Conservation (phyloP, 2,797 vertebrate species). For the Lacerta viridis region DNA sequence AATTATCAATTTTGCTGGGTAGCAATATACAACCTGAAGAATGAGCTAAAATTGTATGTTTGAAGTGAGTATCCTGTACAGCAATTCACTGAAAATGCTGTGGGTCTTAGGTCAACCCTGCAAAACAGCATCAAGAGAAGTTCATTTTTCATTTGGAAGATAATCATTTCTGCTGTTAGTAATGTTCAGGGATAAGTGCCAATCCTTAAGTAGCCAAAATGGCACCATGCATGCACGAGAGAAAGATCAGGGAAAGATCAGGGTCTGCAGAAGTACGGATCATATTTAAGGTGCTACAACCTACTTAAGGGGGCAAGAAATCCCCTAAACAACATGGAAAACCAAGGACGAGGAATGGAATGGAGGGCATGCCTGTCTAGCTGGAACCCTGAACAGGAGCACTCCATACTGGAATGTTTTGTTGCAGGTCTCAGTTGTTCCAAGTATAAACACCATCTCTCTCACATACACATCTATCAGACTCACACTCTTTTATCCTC, state of each 20-base stretch:
- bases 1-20: conserved; percentile 1
- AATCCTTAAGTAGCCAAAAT: background rate
- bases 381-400: background rate
- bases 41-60: background rate
- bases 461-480: background rate
- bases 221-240: background rate
- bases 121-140: background rate
- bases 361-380: background rate
- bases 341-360: background rate
- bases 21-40: background rate
- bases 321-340: background rate
- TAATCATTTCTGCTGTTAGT: background rate
- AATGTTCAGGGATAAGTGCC: background rate
- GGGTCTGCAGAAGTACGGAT: background rate
- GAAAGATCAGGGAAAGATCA: too few species aligned
- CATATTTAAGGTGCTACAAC: background rate
- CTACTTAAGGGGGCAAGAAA: background rate
- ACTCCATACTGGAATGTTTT: background rate
- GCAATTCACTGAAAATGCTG: background rate
- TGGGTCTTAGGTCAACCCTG: background rate
- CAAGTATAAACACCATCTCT: background rate
- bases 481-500: background rate
- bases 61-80: background rate
- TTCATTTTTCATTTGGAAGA: background rate
- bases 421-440: too few species aligned